These are phyloP conservation scores for Nothobranchius furzeri DNA, from an alignment of 2,113 vertebrate genomes.

Conservation along the genomic window DNA sequence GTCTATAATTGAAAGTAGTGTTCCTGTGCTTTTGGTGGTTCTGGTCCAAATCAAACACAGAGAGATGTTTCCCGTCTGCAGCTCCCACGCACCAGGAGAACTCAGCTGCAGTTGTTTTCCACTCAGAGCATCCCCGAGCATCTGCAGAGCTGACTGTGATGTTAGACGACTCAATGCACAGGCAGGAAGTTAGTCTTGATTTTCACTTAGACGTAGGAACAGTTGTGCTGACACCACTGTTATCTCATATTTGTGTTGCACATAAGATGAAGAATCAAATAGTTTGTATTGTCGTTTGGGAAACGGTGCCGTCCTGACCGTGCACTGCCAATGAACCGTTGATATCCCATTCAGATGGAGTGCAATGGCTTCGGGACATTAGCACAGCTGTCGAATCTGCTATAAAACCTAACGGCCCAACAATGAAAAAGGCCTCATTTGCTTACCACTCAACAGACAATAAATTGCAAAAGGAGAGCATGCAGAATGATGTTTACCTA, in stretches of 20 bases:
- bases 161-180: neutral
- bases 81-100: constrained; percentile 48
- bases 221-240: neutral
- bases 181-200: neutral
- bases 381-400: constrained; percentile 56
- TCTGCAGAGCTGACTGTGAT: neutral
- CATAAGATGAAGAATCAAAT: neutral
- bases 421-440: constrained; percentile 28
- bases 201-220: neutral
- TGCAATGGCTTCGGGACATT: constrained; percentile 39
- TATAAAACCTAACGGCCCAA: constrained; percentile 39
- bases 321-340: constrained; percentile 38
- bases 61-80: constrained; percentile 48
- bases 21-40: constrained; percentile 62
- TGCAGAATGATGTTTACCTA: constrained; percentile 47
- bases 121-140: constrained; percentile 28
- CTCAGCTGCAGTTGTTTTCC: constrained; percentile 37
- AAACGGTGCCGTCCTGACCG: constrained; percentile 5
- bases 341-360: constrained; percentile 37
- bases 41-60: constrained; percentile 59
- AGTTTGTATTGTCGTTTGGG: constrained; percentile 1
- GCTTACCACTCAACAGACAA: constrained; percentile 36
- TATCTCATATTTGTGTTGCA: neutral
- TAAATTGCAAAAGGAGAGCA: constrained; percentile 35
- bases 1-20: constrained; percentile 58